phyloP scores from a whole-genome alignment of 2,797 vertebrate genomes.

The Melanotaenia nigrans region DNA sequence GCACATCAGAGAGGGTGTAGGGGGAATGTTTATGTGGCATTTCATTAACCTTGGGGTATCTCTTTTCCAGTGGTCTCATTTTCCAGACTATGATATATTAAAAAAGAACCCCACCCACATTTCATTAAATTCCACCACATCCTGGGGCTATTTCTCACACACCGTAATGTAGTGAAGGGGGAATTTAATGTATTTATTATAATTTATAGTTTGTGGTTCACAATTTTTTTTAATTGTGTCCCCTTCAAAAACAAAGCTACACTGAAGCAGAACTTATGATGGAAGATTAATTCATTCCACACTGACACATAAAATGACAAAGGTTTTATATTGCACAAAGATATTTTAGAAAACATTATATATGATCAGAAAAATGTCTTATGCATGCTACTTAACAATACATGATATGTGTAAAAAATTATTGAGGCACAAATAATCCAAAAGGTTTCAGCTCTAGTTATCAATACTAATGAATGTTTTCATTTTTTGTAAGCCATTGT shows the following conservation, averaged over 20 bases:
- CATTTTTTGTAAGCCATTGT: neutral
- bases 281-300: neutral
- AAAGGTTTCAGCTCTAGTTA: neutral
- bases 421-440: neutral
- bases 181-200: constrained; percentile 51
- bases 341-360: neutral
- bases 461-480: neutral
- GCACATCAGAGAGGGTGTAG: constrained; percentile 21
- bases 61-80: constrained; percentile 13
- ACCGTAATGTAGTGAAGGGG: constrained; percentile 5
- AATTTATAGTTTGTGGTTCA: constrained; percentile 39
- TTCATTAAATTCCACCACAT: constrained; percentile 22
- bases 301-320: neutral
- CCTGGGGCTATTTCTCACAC: constrained; percentile 63
- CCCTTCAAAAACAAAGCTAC: constrained; percentile 14
- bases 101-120: constrained; percentile 26
- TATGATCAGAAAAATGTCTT: neutral
- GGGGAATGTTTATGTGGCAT: constrained; percentile 19
- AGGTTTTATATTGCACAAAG: neutral
- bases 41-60: constrained; percentile 29
- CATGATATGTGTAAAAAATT: neutral
- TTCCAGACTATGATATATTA: constrained; percentile 15
- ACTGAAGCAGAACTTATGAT: neutral
- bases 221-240: constrained; percentile 13
- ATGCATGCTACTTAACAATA: neutral